Evolutionary conservation across 2,113 vertebrate genomes (phyloP), one percentile per base, ranked within the genome.

Genomic region (Sinocyclocheilus anophthalmus): DNA sequence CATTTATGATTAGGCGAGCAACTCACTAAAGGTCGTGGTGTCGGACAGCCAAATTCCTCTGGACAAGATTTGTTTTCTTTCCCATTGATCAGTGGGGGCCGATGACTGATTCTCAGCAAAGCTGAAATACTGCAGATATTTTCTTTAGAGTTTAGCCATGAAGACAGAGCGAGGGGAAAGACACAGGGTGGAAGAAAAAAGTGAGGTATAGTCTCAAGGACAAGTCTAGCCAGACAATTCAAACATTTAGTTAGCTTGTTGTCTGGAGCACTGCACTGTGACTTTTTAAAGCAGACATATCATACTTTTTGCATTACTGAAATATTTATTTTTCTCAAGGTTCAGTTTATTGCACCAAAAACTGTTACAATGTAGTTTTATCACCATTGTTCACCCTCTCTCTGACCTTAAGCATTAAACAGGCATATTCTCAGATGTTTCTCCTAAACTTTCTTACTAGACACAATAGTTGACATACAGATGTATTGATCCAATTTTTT

Each of bases 31-130:
- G 80, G 48, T 83, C 11, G 59, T 55, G 59, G 88, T 89, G 87
- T 91, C 92, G 80, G 88, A 93, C 92, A 90, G 87, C 85, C 83
- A 91, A 90, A 93, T 94, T 94, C 93, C 88, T 93, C 88, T 92
- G 89, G 92, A 90, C 72, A 82, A 45, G 78, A 91, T 92, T 94
- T 94, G 92, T 94, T 94, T 94, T 94, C 89, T 89, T 94, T 94
- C 90, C 90, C 91, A 94, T 91, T 93, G 93, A 94, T 95, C 92
- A 93, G 72, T 86, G 85, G 88, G 85, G 87, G 91, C 88, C 84
- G 92, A 88, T 91, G 93, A 92, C 88, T 88, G 91, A 94, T 93
- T 91, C 92, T 90, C 88, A 92, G 90, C 90, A 90, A 87, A 90
- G 92, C 86, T 90, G 78, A 92, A 91, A 92, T 88, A 87, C 90